Base-by-base conservation (phyloP, 2,797 vertebrate species). In the Hephaestus fuliginosus region DNA sequence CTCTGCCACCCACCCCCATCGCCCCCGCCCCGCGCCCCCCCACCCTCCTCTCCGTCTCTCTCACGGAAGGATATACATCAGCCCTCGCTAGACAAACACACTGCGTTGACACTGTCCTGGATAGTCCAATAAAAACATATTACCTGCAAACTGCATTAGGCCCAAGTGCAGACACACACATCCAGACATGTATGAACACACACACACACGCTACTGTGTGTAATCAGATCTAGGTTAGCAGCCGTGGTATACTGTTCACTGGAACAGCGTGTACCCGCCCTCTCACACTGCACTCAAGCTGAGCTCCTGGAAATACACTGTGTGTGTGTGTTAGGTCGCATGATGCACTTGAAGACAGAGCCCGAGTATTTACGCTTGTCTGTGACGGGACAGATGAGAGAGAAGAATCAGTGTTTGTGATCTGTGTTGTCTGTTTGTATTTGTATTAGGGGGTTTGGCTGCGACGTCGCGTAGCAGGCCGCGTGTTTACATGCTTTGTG, bases 211-310 rank as follows among this genome's bases (percentile, higher is more conserved):
- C 82, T 52, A 28, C 81, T 69, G 80, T 74, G 76, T 87, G 85
- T 87, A 91, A 93, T 92, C 80, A 81, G 89, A 92, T 93, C 89
- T 91, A 80, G 89, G 88, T 92, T 90, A 90, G 82, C 81, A 86
- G 86, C 85, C 46, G 41, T 79, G 72, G 78, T 86, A 64, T 78
- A 81, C 66, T 75, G 83, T 84, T 91, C 77, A 85, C 85, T 86
- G 83, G 88, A 93, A 90, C 91, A 88, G 86, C 55, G 25, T 89
- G 91, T 90, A 88, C 92, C 89, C 88, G 74, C 86, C 91, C 85
- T 86, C 84, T 83, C 74, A 56, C 68, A 36, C 70, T 62, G 55
- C 72, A 63, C 75, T 74, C 76, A 79, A 65, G 58, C 81, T 57
- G 68, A 85, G 72, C 62, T 72, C 74, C 70, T 55, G 70, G 70